Percentiles rank a stretch among this genome's conserved stretches.
phyloP scores from a whole-genome alignment of 2,113 vertebrate genomes.

The Xerus inauris region DNA sequence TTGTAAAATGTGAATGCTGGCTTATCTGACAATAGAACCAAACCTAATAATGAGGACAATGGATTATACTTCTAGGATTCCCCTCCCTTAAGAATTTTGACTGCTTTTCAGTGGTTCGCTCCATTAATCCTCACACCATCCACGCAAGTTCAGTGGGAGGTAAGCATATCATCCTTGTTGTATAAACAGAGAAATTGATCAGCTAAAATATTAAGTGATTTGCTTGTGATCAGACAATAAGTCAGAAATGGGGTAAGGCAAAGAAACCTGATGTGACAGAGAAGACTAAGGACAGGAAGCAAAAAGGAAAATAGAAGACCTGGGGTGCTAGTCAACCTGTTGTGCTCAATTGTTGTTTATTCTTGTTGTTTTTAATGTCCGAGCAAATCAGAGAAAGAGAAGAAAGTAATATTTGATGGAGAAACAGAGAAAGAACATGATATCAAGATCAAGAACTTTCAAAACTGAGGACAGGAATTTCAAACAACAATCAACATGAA shows the following conservation, averaged over 20 bases:
- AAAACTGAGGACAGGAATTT: conserved; percentile 16
- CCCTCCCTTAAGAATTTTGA: conserved; percentile 43
- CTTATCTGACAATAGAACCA: not conserved
- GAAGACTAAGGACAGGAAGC: not conserved
- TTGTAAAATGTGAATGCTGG: not conserved
- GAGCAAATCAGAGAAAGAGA: not conserved
- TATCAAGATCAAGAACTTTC: not conserved
- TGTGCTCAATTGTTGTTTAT: not conserved
- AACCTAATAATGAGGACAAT: not conserved
- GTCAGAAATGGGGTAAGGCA: not conserved
- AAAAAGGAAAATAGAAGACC: not conserved
- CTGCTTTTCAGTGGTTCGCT: conserved; percentile 12
- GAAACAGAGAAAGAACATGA: not conserved
- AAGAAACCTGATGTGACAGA: not conserved
- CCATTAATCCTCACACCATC: conserved; percentile 46
- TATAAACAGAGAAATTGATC: conserved; percentile 57
- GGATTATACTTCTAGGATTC: not conserved
- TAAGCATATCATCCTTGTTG: conserved; percentile 33
- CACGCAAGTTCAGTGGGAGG: not conserved
- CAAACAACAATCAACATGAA: not conserved
- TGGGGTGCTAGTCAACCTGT: not conserved
- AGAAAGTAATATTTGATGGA: not conserved
- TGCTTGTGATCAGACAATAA: conserved; percentile 26
- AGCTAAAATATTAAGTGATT: conserved; percentile 58
- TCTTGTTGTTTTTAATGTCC: not conserved